phyloP scores from a whole-genome alignment of 35 echinoderm and acorn worm genomes.

The Apostichopus japonicus region DNA sequence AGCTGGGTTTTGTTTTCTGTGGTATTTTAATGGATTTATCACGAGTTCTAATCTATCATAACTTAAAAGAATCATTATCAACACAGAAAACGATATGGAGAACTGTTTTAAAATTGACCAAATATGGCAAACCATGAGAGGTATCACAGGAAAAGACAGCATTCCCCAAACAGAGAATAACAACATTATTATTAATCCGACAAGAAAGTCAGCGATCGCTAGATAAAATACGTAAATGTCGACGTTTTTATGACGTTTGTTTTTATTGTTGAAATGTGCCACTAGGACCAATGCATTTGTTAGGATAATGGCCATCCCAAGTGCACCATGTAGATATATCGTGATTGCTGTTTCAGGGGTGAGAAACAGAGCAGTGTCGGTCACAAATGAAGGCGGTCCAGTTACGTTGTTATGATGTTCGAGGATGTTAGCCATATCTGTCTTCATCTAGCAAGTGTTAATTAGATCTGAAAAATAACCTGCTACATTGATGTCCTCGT shows the following conservation, averaged over 20 bases:
- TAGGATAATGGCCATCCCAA: not conserved
- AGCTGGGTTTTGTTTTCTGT: not conserved
- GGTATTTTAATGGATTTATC: slow-evolving; percentile 43
- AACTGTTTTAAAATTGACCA: not conserved
- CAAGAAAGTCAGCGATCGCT: not conserved
- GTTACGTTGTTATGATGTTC: too few species aligned
- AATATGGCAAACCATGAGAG: not conserved
- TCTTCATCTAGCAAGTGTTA: too few species aligned
- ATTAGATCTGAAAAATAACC: too few species aligned
- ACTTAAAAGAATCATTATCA: slow-evolving; percentile 33
- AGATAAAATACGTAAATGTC: slow-evolving; percentile 41
- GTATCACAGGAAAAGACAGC: not conserved
- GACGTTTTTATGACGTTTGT: not conserved
- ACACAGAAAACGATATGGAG: slow-evolving; percentile 6
- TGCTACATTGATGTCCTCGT: too few species aligned
- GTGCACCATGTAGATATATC: not conserved
- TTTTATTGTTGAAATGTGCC: not conserved
- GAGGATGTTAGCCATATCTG: too few species aligned
- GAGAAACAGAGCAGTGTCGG: too few species aligned
- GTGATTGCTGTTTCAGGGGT: not conserved
- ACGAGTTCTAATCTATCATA: slow-evolving; percentile 24
- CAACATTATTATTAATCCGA: not conserved
- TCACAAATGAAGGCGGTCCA: too few species aligned
- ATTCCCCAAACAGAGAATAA: slow-evolving; percentile 23
- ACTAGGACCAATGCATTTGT: not conserved